phyloP scores from a whole-genome alignment of 2,797 vertebrate species.

The Calcarius lapponicus region DNA sequence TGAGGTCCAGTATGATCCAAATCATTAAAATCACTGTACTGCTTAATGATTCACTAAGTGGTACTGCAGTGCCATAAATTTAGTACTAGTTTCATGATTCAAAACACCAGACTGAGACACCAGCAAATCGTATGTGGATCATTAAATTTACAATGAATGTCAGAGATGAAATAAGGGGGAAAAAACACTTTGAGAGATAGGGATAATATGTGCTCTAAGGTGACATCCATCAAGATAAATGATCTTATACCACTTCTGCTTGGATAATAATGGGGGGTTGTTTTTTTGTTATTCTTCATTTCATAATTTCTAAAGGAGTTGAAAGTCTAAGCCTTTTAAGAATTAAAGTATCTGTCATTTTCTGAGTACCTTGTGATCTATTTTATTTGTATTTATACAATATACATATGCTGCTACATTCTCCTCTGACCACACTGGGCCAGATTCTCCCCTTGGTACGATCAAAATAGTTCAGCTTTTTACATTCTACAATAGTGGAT shows the following conservation, averaged over 20 bases:
- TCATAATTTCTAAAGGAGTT: constrained; percentile 76
- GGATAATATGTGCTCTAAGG: constrained; percentile 84
- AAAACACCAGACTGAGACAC: constrained; percentile 83
- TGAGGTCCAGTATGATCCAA: constrained; percentile 84
- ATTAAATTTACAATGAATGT: constrained; percentile 88
- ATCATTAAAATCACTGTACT: constrained; percentile 85
- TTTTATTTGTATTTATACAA: constrained; percentile 77
- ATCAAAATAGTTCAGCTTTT: background rate
- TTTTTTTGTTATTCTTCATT: constrained; percentile 80
- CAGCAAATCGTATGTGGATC: constrained; percentile 85
- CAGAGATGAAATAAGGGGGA: constrained; percentile 85
- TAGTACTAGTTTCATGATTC: constrained; percentile 83
- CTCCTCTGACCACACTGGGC: constrained; percentile 17
- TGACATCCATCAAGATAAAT: constrained; percentile 86
- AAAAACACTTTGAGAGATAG: constrained; percentile 84
- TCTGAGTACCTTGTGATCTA: constrained; percentile 68
- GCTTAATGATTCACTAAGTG: constrained; percentile 86
- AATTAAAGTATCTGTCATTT: constrained; percentile 76
- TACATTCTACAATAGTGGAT: background rate
- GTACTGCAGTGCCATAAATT: constrained; percentile 82
- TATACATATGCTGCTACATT: constrained; percentile 71
- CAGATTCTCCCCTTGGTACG: background rate
- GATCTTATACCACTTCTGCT: constrained; percentile 80
- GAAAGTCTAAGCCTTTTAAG: constrained; percentile 70
- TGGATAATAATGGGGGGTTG: constrained; percentile 79